Percentiles rank a stretch among this genome's conserved stretches.
Evolutionary conservation across 2,113 vertebrate species (phyloP).

Genomic region (Cynoglossus semilaevis): DNA sequence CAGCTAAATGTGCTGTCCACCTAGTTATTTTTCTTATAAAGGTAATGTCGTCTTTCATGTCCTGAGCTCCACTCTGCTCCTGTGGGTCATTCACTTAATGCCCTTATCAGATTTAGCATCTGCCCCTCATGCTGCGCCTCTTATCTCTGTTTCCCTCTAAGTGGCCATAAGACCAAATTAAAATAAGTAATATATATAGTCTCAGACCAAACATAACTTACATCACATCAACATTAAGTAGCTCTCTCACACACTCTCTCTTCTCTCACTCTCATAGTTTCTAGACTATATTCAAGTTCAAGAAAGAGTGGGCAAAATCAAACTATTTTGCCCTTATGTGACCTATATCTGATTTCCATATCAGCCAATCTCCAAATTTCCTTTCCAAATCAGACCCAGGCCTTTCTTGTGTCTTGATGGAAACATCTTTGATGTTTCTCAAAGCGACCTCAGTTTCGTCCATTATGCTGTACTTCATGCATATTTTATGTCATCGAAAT

Average conservation of each 20-base stretch:
- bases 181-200: conserved; percentile 5
- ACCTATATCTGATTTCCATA: no score
- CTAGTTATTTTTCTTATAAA: background rate
- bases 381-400: no score
- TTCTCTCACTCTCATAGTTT: no score
- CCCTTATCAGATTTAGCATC: conserved; percentile 3
- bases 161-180: conserved; percentile 9
- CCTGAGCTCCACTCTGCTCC: conserved; percentile 3
- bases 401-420: no score
- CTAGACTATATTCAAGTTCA: no score
- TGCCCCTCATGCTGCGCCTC: conserved; percentile 5
- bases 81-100: background rate
- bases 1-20: background rate
- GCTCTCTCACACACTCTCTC: background rate
- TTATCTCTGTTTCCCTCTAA: conserved; percentile 3
- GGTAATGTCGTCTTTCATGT: background rate
- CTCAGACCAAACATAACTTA: conserved; percentile 6
- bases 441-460: no score
- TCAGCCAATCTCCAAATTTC: no score
- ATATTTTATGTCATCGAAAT: no score
- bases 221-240: conserved; percentile 9
- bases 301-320: no score
- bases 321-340: no score
- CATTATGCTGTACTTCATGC: no score
- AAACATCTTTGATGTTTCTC: no score